A percentile compares a stretch with the other conserved stretches of the same genome.
These are phyloP conservation scores for Stichodactyla helianthus DNA, from an alignment of 64 coral and sea anemone genomes.

Conservation along the genomic window DNA sequence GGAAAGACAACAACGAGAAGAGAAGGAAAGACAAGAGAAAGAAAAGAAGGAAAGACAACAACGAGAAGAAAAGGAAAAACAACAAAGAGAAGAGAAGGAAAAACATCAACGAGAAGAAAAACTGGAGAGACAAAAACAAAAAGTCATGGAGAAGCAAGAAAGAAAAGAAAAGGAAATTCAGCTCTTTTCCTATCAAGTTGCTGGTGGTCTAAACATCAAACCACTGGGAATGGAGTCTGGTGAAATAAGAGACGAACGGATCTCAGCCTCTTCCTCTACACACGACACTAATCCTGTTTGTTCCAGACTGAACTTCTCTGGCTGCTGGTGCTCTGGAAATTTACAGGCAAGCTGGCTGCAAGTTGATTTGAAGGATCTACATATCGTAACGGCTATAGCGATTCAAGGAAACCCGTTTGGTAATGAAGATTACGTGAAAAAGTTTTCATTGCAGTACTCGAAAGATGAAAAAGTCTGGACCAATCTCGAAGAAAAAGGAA, in stretches of 20 bases:
- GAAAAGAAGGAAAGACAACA: too few relatives aligned
- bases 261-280: constrained; percentile 34
- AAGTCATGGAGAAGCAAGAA: too few relatives aligned
- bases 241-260: constrained; percentile 20
- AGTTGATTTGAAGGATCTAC: constrained; percentile 33
- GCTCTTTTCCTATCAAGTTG: background rate
- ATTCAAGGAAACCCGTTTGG: constrained; percentile 43
- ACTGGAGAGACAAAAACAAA: too few relatives aligned
- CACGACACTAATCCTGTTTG: background rate
- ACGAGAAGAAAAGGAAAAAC: too few relatives aligned
- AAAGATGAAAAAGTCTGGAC: constrained; percentile 25
- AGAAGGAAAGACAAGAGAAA: too few relatives aligned
- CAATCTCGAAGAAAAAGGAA: constrained; percentile 47
- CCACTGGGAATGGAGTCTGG: constrained; percentile 32
- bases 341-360: constrained; percentile 30
- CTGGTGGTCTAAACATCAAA: background rate
- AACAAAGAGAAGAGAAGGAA: too few relatives aligned
- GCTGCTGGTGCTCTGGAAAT: constrained; percentile 25
- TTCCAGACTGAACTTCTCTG: constrained; percentile 20
- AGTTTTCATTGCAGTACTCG: constrained; percentile 36
- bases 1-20: too few relatives aligned
- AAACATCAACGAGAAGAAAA: too few relatives aligned
- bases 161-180: background rate
- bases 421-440: constrained; percentile 40
- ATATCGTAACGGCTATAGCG: constrained; percentile 32